Evolutionary conservation across 2,888 invertebrate species (phyloP), one percentile per base, ranked within the genome.

Genomic region (Drosophila monieri): DNA sequence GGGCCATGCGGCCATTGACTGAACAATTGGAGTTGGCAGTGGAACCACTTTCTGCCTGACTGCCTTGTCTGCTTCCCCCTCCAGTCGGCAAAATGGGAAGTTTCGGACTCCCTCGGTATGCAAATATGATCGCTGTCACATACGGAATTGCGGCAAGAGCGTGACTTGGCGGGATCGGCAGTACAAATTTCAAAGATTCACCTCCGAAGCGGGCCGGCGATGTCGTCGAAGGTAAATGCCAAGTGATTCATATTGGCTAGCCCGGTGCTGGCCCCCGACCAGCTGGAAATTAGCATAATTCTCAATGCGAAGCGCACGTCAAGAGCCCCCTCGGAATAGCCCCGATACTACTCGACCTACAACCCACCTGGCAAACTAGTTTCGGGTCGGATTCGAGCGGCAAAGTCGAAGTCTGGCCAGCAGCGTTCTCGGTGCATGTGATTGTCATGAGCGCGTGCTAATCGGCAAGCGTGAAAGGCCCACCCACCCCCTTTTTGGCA

Each of bases 231-330:
- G 80, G 87, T 68, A 65, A 67, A 69, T 67, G 15, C 15, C 15
- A 41, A 6, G 35, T 87, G 79, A 87, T 67, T 85, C 83, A 87
- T 78, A 74, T 76, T 12, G 46, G 51, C 21, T 4, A 4, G 21
- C 21, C 43, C 55, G 72, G 74, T 73, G 73, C 66, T 73, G 72
- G 73, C 70, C 78, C 78, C 74, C 72, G 73, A 73, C 77, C 80
- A 70, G 67, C 76, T 76, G 49, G 35, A 69, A 78, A 81, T 79
- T 81, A 77, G 74, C 85, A 84, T 85, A 85, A 64, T 71, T 85
- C 80, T 85, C 73, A 83, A 74, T 64, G 67, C 65, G 47, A 71
- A 23, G 21, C 46, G 47, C 39, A 44, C 62, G 66, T 68, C 72
- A 67, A 51, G 32, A 47, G 48, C 37, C 21, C 18, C 25, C 27